A percentile compares a stretch with the other conserved stretches of the same genome.
These are phyloP conservation scores for Ochlodes sylvanus DNA, from an alignment of 2,888 invertebrate genomes.

Conservation along the genomic window DNA sequence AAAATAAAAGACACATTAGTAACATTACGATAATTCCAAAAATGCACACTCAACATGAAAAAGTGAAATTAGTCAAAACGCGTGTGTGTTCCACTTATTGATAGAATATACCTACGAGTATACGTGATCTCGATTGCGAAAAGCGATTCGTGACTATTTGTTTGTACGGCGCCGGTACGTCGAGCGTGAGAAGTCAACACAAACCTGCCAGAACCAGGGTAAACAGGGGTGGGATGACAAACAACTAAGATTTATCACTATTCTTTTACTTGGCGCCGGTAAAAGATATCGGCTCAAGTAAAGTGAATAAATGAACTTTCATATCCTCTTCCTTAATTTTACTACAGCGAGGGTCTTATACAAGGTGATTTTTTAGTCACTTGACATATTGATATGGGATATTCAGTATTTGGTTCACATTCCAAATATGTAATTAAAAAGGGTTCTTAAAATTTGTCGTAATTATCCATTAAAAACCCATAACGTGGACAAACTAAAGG, in stretches of 20 bases:
- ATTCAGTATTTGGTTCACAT: too few species aligned
- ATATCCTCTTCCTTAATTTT: neutral
- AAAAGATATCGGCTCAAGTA: neutral
- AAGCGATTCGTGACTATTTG: constrained; percentile 66
- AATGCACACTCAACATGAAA: constrained; percentile 48
- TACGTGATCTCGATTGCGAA: constrained; percentile 66
- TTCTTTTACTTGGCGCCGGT: constrained; percentile 18
- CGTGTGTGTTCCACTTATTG: constrained; percentile 64
- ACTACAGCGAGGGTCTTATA: neutral
- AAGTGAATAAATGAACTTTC: neutral
- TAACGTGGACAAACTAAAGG: too few species aligned
- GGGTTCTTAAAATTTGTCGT: too few species aligned
- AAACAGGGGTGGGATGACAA: constrained; percentile 46
- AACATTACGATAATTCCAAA: constrained; percentile 6
- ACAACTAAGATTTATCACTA: constrained; percentile 20
- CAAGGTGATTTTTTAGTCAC: too few species aligned
- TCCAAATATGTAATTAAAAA: too few species aligned
- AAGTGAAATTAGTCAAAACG: constrained; percentile 67
- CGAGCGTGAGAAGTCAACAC: constrained; percentile 63
- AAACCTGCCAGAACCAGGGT: constrained; percentile 51
- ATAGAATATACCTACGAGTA: constrained; percentile 52
- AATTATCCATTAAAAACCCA: too few species aligned
- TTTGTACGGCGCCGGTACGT: constrained; percentile 61
- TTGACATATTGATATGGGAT: too few species aligned
- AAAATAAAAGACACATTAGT: neutral